Evolutionary conservation across 1,140 invertebrate genomes (phyloP).

Genomic region (Bradysia coprophila): DNA sequence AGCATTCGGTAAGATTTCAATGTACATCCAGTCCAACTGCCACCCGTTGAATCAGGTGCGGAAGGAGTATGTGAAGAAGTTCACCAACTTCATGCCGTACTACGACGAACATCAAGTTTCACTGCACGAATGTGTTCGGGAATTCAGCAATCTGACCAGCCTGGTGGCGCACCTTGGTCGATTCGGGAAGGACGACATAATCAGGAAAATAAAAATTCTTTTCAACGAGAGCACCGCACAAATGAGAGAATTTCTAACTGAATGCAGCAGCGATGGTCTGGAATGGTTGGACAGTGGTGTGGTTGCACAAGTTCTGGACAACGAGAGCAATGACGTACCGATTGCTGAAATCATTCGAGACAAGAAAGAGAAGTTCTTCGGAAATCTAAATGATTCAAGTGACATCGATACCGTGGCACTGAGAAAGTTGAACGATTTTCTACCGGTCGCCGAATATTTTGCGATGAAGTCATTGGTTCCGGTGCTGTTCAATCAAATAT

Average conservation of each 20-base stretch:
- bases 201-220: background rate
- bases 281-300: background rate
- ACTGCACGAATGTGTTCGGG: background rate
- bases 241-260: background rate
- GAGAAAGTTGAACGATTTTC: background rate
- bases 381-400: background rate
- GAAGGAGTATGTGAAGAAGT: constrained; percentile 16
- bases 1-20: constrained; percentile 5
- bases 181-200: background rate
- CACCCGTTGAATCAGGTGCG: constrained; percentile 14
- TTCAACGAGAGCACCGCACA: background rate
- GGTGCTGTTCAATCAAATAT: background rate
- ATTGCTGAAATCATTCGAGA: background rate
- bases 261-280: background rate
- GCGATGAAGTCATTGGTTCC: background rate
- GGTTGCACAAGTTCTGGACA: background rate
- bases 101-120: constrained; percentile 6
- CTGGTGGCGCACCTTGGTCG: constrained; percentile 1
- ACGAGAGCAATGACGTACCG: background rate
- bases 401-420: background rate
- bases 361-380: background rate
- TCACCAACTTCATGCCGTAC: constrained; percentile 16
- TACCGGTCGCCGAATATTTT: constrained; percentile 1
- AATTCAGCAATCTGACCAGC: background rate
- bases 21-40: constrained; percentile 10